These are phyloP conservation scores for Aselliscus stoliczkanus DNA, from an alignment of 2,797 vertebrate genomes.

Conservation along the genomic window DNA sequence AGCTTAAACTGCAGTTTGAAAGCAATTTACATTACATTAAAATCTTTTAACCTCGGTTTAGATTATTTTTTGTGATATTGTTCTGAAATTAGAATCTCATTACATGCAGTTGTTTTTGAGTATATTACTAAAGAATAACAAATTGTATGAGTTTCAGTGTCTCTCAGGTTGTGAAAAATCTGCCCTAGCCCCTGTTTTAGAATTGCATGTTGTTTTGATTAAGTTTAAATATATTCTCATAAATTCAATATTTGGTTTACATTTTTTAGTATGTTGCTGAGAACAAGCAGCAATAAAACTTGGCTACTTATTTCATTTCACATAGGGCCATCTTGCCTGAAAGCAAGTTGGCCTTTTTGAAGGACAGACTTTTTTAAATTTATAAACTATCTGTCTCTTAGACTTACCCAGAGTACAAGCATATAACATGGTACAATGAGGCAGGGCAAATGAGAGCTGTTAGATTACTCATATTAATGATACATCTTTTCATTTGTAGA, in stretches of 20 bases:
- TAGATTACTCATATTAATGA: constrained; percentile 80
- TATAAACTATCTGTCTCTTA: constrained; percentile 75
- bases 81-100: background rate
- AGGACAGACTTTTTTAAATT: constrained; percentile 77
- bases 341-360: constrained; percentile 86
- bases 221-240: background rate
- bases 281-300: constrained; percentile 78
- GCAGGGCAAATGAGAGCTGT: constrained; percentile 76
- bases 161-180: background rate
- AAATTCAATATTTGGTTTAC: background rate
- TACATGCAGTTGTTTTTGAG: background rate
- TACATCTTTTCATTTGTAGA: constrained; percentile 71
- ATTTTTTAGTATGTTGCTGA: background rate
- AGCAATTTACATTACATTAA: background rate
- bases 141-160: background rate
- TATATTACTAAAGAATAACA: background rate
- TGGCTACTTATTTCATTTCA: constrained; percentile 79
- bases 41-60: background rate
- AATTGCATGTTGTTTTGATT: background rate
- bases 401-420: constrained; percentile 84
- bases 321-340: constrained; percentile 78
- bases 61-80: background rate
- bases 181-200: background rate
- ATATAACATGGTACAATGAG: constrained; percentile 81
- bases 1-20: background rate